Evolutionary conservation across 2,113 vertebrate species (phyloP).

Genomic region (Brachypteracias leptosomus): DNA sequence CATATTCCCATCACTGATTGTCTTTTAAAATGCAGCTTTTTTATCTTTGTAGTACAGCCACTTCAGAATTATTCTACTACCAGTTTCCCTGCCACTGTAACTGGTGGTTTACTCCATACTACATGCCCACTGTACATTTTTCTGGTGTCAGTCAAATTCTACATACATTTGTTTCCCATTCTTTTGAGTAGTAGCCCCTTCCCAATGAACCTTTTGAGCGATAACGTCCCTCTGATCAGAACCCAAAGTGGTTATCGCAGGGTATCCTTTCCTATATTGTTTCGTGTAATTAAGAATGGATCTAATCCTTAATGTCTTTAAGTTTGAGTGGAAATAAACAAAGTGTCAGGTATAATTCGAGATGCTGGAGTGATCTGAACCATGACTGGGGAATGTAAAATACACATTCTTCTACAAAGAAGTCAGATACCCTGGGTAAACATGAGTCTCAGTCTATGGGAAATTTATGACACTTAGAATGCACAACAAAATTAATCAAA

Average conservation of each 20-base stretch:
- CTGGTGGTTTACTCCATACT: neutral
- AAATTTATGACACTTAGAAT: neutral
- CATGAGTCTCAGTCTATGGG: neutral
- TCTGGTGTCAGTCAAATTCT: neutral
- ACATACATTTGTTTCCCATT: neutral
- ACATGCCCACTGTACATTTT: accelerated
- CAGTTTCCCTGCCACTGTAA: neutral
- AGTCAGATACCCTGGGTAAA: neutral
- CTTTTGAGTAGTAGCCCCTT: neutral
- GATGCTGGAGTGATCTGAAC: neutral
- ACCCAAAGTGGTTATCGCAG: neutral
- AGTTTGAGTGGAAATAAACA: neutral
- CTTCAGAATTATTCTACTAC: neutral
- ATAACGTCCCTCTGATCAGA: neutral
- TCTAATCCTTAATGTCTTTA: neutral
- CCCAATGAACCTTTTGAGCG: neutral
- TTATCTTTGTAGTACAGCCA: neutral
- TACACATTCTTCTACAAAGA: neutral
- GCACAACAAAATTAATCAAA: neutral
- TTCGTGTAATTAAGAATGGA: neutral
- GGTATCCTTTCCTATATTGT: neutral
- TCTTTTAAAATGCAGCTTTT: neutral
- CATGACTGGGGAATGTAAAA: neutral
- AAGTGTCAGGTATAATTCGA: neutral
- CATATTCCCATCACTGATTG: neutral